A percentile compares a stretch with the other conserved stretches of the same genome.
Evolutionary conservation across 2,888 invertebrate genomes (phyloP).

Genomic region (Drosophila hamatofila): DNA sequence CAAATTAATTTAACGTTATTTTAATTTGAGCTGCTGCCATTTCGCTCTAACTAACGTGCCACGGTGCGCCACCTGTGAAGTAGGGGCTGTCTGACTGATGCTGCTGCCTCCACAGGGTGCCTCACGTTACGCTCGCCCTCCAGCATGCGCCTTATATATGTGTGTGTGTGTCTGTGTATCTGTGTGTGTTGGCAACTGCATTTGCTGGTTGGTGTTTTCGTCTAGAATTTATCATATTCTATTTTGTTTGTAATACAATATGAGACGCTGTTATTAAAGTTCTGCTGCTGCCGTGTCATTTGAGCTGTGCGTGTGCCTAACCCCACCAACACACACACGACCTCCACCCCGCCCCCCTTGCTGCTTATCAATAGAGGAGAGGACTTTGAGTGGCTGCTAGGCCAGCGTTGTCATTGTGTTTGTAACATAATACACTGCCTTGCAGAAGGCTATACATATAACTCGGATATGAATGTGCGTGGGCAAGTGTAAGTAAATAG

Average conservation of each 20-base stretch:
- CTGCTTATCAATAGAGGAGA: slow-evolving; percentile 5
- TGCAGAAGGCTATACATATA: slow-evolving; percentile 32
- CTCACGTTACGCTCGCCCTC: slow-evolving; percentile 60
- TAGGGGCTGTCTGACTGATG: slow-evolving; percentile 43
- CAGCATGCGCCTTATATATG: neutral
- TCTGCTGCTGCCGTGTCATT: slow-evolving; percentile 77
- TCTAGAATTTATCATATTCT: slow-evolving; percentile 81
- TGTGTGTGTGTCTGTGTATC: slow-evolving; percentile 2
- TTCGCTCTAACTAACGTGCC: slow-evolving; percentile 35
- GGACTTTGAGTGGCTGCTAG: slow-evolving; percentile 46
- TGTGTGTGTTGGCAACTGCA: slow-evolving; percentile 39
- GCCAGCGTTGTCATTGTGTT: slow-evolving; percentile 47
- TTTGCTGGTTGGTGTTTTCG: slow-evolving; percentile 68
- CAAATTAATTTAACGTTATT: slow-evolving; percentile 79
- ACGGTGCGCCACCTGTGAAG: slow-evolving; percentile 44
- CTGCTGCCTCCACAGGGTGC: slow-evolving; percentile 63
- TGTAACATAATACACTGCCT: slow-evolving; percentile 44
- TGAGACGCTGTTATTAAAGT: slow-evolving; percentile 77
- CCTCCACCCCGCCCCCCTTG: neutral
- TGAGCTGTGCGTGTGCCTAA: slow-evolving; percentile 56
- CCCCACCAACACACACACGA: slow-evolving; percentile 1
- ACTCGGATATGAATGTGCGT: slow-evolving; percentile 17
- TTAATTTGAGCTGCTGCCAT: slow-evolving; percentile 67
- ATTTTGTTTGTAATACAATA: slow-evolving; percentile 79
- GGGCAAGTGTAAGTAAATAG: slow-evolving; percentile 21